These are phyloP conservation scores for Myripristis jacobus DNA, from an alignment of 2,797 vertebrate species.

Conservation along the genomic window DNA sequence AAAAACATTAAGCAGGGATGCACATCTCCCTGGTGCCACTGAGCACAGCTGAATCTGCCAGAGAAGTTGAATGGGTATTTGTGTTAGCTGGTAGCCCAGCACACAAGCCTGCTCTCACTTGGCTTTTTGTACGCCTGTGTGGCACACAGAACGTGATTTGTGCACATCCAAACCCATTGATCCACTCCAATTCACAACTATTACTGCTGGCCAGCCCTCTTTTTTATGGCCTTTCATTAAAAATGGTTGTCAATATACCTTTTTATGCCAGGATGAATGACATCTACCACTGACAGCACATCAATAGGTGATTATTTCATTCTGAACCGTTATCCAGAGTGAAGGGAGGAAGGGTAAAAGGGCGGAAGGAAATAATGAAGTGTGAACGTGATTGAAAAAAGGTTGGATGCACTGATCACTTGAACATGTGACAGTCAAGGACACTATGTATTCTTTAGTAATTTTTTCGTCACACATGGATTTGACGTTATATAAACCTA, in stretches of 20 bases:
- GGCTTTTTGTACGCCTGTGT: constrained; percentile 70
- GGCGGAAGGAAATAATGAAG: constrained; percentile 10
- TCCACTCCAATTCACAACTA: constrained; percentile 75
- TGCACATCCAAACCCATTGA: constrained; percentile 74
- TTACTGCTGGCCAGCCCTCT: constrained; percentile 54
- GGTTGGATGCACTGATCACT: too few species aligned
- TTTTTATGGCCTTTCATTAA: constrained; percentile 69
- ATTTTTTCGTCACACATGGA: too few species aligned
- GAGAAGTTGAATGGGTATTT: constrained; percentile 70
- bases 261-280: constrained; percentile 65
- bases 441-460: too few species aligned
- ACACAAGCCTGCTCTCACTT: constrained; percentile 50
- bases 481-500: too few species aligned
- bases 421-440: too few species aligned
- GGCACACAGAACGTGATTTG: constrained; percentile 71
- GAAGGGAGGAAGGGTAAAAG: constrained; percentile 24
- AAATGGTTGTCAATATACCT: constrained; percentile 68
- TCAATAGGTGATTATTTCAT: constrained; percentile 69
- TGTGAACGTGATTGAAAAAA: not conserved
- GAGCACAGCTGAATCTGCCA: constrained; percentile 62
- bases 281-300: constrained; percentile 43
- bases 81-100: constrained; percentile 45
- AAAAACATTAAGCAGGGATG: constrained; percentile 69
- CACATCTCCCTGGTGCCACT: constrained; percentile 48
- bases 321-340: constrained; percentile 21